Percentiles rank a stretch among this genome's conserved stretches.
Evolutionary conservation across 2,888 invertebrate species (phyloP).

Genomic region (Cerastis leucographa): DNA sequence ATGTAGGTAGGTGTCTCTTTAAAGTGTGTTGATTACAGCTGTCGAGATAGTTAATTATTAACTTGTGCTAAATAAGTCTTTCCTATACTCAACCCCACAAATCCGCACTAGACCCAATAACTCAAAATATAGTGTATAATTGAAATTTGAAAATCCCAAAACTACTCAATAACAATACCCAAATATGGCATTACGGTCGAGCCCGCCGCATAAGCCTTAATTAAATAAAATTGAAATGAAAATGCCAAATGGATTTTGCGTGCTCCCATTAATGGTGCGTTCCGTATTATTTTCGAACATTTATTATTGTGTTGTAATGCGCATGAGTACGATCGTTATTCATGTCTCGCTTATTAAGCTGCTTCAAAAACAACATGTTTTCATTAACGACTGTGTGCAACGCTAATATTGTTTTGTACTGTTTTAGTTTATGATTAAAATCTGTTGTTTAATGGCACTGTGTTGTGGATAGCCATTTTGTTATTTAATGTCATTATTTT

Average conservation of each 20-base stretch:
- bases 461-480: slow-evolving; percentile 53
- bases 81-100: slow-evolving; percentile 33
- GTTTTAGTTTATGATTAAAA: slow-evolving; percentile 76
- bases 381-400: slow-evolving; percentile 79
- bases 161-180: slow-evolving; percentile 73
- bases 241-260: slow-evolving; percentile 90
- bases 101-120: slow-evolving; percentile 55
- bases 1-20: too few species aligned
- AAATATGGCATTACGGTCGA: slow-evolving; percentile 74
- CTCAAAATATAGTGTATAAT: slow-evolving; percentile 63
- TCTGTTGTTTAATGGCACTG: slow-evolving; percentile 67
- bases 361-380: slow-evolving; percentile 89
- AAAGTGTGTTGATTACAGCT: neutral
- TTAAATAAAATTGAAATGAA: slow-evolving; percentile 91
- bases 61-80: neutral
- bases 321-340: slow-evolving; percentile 81
- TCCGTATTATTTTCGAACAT: slow-evolving; percentile 89
- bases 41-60: neutral
- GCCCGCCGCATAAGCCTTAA: slow-evolving; percentile 86
- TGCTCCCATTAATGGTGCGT: slow-evolving; percentile 89
- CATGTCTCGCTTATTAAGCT: slow-evolving; percentile 89
- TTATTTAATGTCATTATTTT: slow-evolving; percentile 45
- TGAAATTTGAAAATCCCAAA: slow-evolving; percentile 69
- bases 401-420: slow-evolving; percentile 81
- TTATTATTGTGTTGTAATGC: slow-evolving; percentile 88